Conservation (phyloP, 2,113 vertebrate genomes). For the Thunnus maccoyii region DNA sequence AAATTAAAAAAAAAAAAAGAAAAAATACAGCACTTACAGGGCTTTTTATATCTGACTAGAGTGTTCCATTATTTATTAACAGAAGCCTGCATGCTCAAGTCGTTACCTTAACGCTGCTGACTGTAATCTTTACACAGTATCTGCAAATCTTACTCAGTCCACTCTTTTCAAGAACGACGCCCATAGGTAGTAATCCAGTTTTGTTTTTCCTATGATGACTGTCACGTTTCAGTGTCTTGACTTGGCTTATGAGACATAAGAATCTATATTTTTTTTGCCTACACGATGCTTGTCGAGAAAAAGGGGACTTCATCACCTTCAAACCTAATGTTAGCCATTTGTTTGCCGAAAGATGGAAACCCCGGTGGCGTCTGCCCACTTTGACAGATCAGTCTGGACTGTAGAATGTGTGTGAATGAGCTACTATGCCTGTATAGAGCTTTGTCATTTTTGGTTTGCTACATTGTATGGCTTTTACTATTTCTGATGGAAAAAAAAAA, state of each 20-base stretch:
- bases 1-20: constrained; percentile 18
- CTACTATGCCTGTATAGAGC: constrained; percentile 89
- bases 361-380: constrained; percentile 52
- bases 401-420: constrained; percentile 88
- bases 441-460: constrained; percentile 86
- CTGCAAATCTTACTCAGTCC: constrained; percentile 26
- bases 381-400: constrained; percentile 66
- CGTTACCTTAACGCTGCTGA: constrained; percentile 52
- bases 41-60: constrained; percentile 62
- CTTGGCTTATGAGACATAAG: constrained; percentile 31
- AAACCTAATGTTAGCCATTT: constrained; percentile 64
- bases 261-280: constrained; percentile 41
- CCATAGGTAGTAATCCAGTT: constrained; percentile 9
- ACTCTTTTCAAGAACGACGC: constrained; percentile 21
- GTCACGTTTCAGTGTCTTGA: constrained; percentile 15
- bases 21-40: constrained; percentile 68
- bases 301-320: constrained; percentile 35
- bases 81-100: constrained; percentile 66
- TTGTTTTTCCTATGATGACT: background rate
- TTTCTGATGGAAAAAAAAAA: constrained; percentile 83
- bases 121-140: constrained; percentile 47
- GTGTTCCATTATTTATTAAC: constrained; percentile 73
- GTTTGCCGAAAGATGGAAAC: constrained; percentile 52
- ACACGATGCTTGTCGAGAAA: constrained; percentile 32
- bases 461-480: constrained; percentile 95